phyloP scores from a whole-genome alignment of 2,888 invertebrate genomes.

The Sarcophaga rosellei region DNA sequence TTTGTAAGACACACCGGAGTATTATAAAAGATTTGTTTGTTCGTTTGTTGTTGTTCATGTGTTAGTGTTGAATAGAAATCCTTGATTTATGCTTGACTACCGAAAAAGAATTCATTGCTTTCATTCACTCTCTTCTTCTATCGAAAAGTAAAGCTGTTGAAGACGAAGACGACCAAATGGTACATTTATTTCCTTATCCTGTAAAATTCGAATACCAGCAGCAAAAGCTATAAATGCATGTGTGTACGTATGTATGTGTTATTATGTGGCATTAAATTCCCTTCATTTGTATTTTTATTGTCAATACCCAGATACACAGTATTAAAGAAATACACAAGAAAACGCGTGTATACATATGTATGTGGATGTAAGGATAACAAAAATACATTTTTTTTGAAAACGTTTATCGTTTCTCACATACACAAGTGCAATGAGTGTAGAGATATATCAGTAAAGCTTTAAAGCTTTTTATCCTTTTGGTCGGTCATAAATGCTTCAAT shows the following conservation, averaged over 20 bases:
- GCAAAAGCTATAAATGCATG: background rate
- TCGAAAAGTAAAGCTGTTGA: background rate
- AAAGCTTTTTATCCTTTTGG: slow-evolving; percentile 60
- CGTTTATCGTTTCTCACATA: slow-evolving; percentile 28
- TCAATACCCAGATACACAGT: slow-evolving; percentile 41
- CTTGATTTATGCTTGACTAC: slow-evolving; percentile 65
- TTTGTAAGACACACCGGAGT: slow-evolving; percentile 65
- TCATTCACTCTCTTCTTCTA: background rate
- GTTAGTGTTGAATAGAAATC: slow-evolving; percentile 55
- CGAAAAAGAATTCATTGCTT: slow-evolving; percentile 37
- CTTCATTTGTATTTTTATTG: slow-evolving; percentile 64
- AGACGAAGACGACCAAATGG: slow-evolving; percentile 10
- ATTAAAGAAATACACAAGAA: background rate
- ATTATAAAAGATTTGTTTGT: slow-evolving; percentile 64
- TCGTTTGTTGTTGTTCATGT: slow-evolving; percentile 18
- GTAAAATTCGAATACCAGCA: background rate
- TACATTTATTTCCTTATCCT: slow-evolving; percentile 67
- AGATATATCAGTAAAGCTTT: slow-evolving; percentile 37
- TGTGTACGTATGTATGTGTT: background rate
- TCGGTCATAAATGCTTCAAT: slow-evolving; percentile 61
- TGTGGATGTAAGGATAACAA: slow-evolving; percentile 20
- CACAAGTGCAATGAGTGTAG: background rate
- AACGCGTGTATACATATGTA: background rate
- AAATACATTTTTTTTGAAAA: slow-evolving; percentile 37
- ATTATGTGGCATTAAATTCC: slow-evolving; percentile 37